These are phyloP conservation scores for Naja naja DNA, from an alignment of 2,113 vertebrate species.

Conservation along the genomic window DNA sequence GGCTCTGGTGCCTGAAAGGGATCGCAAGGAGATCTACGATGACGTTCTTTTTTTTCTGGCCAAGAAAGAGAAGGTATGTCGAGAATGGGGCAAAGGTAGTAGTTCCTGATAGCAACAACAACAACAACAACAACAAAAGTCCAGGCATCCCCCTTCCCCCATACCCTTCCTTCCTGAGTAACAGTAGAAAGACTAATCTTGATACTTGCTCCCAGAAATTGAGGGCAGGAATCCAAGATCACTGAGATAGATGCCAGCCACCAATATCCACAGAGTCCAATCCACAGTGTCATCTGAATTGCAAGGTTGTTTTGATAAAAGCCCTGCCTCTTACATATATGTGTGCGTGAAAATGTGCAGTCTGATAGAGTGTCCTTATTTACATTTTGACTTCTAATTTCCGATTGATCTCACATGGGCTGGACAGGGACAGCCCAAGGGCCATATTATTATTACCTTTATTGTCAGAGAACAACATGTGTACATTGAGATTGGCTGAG, in stretches of 20 bases:
- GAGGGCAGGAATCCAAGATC: neutral
- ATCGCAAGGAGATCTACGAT: slow-evolving; percentile 74
- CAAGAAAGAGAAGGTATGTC: slow-evolving; percentile 74
- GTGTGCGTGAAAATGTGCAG: no score
- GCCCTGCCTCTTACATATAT: neutral
- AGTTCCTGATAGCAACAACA: neutral
- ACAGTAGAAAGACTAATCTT: neutral
- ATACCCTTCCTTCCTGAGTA: neutral
- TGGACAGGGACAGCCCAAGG: no score
- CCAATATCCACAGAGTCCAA: neutral
- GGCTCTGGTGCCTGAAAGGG: slow-evolving; percentile 70
- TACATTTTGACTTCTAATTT: no score
- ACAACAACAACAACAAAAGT: neutral
- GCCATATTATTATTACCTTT: no score
- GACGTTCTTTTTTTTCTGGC: slow-evolving; percentile 75
- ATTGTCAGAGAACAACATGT: no score
- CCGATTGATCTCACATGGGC: no score
- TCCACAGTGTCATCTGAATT: neutral
- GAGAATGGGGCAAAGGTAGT: neutral
- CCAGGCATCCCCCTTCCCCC: neutral
- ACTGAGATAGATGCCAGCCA: neutral
- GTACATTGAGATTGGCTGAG: no score
- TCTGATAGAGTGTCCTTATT: no score
- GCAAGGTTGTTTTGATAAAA: neutral
- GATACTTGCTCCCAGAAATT: neutral